phyloP scores from a whole-genome alignment of 2,797 vertebrate genomes.

The Zenarchopterus dispar region DNA sequence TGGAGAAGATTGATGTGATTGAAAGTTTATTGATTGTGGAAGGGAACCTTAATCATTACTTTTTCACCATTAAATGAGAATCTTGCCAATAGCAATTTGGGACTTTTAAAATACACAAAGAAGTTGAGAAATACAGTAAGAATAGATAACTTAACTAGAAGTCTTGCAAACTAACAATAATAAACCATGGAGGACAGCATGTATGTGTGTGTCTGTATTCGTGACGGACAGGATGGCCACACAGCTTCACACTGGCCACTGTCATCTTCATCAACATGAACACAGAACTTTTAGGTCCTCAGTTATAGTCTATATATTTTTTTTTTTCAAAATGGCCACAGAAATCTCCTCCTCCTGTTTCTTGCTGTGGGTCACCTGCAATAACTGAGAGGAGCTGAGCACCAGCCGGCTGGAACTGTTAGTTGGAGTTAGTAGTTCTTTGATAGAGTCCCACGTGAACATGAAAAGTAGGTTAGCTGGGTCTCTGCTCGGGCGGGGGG shows the following conservation, averaged over 20 bases:
- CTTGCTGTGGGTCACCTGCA: conserved; percentile 48
- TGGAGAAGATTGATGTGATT: conserved; percentile 52
- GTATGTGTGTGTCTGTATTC: conserved; percentile 58
- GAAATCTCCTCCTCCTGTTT: conserved; percentile 53
- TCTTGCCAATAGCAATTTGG: conserved; percentile 64
- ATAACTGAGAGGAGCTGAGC: conserved; percentile 61
- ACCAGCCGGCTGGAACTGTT: conserved; percentile 76
- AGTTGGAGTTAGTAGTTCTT: conserved; percentile 78
- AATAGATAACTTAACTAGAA: conserved; percentile 70
- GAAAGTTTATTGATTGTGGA: conserved; percentile 40
- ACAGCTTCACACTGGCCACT: conserved; percentile 74
- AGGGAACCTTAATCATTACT: conserved; percentile 66
- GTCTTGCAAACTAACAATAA: conserved; percentile 75
- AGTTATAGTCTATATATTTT: conserved; percentile 55
- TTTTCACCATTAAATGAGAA: conserved; percentile 51
- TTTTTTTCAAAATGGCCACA: conserved; percentile 59
- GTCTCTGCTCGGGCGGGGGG: conserved; percentile 59
- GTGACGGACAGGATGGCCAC: conserved; percentile 67
- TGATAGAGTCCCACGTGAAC: conserved; percentile 67
- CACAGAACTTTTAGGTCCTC: conserved; percentile 60
- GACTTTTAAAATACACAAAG: conserved; percentile 68
- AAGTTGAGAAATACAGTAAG: conserved; percentile 62
- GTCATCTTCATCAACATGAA: conserved; percentile 69
- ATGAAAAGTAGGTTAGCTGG: conserved; percentile 70
- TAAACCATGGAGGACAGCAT: conserved; percentile 70